Evolutionary conservation across 2,888 invertebrate species (phyloP).

Genomic region (Ophion costatus): DNA sequence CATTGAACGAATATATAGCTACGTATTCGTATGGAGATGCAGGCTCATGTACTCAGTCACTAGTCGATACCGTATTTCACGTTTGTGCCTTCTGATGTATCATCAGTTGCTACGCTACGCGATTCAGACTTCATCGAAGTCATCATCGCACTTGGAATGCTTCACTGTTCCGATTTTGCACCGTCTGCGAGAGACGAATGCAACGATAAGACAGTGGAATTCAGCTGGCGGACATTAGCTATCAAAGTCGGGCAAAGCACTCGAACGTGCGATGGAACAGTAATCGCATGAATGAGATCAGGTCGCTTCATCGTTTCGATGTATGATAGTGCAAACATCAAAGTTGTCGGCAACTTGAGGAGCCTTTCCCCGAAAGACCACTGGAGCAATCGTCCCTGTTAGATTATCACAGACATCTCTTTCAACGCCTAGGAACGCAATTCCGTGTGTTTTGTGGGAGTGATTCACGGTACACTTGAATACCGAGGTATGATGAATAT

Average conservation of each 20-base stretch:
- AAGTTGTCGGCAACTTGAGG: background rate
- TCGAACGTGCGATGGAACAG: background rate
- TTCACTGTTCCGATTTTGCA: no score
- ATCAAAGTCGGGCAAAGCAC: background rate
- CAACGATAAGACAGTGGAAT: background rate
- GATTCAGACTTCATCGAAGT: no score
- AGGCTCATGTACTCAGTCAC: no score
- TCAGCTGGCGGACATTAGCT: slow-evolving; percentile 8
- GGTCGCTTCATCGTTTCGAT: background rate
- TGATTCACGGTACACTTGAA: background rate
- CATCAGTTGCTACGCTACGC: no score
- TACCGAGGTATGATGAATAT: slow-evolving; percentile 1
- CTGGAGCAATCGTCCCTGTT: background rate
- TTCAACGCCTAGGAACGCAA: background rate
- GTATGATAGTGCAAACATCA: background rate
- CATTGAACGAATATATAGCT: no score
- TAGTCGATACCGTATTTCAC: no score
- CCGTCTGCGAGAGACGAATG: no score
- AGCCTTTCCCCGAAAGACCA: slow-evolving; percentile 2
- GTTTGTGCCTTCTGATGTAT: no score
- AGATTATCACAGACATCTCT: background rate
- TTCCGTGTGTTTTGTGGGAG: background rate
- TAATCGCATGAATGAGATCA: background rate
- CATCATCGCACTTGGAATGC: no score
- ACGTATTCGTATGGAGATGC: no score